phyloP scores from a whole-genome alignment of 64 coral and sea anemone species.

The Porites lutea region DNA sequence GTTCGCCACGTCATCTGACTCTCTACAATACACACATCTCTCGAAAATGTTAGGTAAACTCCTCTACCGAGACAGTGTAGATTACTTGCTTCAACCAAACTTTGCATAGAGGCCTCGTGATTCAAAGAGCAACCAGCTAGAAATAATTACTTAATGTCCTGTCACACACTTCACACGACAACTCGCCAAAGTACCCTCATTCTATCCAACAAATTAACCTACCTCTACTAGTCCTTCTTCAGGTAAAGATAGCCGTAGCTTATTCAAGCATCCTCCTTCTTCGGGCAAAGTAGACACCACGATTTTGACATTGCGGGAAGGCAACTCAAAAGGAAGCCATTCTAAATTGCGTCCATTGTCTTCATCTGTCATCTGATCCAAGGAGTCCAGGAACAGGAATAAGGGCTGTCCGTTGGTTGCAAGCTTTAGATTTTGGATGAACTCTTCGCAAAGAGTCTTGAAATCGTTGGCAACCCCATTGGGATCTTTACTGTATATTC shows the following conservation, averaged over 20 bases:
- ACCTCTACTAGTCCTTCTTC: neutral
- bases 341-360: constrained; percentile 24
- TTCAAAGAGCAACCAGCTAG: too few species aligned
- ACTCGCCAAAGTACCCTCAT: neutral
- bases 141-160: too few species aligned
- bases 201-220: neutral
- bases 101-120: too few species aligned
- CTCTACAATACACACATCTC: too few species aligned
- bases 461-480: neutral
- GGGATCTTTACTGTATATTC: neutral
- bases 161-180: neutral
- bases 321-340: constrained; percentile 7
- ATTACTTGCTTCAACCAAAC: too few species aligned
- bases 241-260: neutral
- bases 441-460: constrained; percentile 8
- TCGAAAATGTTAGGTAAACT: too few species aligned
- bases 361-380: constrained; percentile 8
- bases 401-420: neutral
- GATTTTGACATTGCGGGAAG: constrained; percentile 2
- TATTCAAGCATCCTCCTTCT: constrained; percentile 21
- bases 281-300: neutral
- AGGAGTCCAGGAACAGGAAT: neutral
- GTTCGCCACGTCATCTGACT: too few species aligned
- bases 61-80: too few species aligned
- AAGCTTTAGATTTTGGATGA: neutral